phyloP scores from a whole-genome alignment of 2,888 invertebrate species.

The Tortrix viridana region DNA sequence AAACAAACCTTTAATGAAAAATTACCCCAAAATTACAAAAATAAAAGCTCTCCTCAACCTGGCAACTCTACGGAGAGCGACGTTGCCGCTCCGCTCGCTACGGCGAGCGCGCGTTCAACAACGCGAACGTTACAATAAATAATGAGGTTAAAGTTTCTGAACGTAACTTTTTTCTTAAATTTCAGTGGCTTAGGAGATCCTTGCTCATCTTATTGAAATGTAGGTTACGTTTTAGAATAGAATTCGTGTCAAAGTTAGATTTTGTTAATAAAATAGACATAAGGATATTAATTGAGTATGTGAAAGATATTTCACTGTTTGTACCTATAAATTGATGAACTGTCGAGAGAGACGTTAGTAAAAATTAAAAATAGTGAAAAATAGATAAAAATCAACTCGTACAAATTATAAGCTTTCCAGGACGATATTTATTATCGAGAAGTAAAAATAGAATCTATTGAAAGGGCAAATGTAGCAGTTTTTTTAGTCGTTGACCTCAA shows the following conservation, averaged over 20 bases:
- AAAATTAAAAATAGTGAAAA: too few species aligned
- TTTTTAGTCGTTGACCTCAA: too few species aligned
- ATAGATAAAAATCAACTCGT: too few species aligned
- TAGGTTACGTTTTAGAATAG: neutral
- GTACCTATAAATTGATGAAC: too few species aligned
- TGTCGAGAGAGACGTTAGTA: too few species aligned
- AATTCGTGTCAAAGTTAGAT: neutral
- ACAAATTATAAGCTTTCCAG: too few species aligned
- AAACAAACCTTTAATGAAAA: constrained; percentile 17
- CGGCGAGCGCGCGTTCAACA: constrained; percentile 50
- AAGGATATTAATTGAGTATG: too few species aligned
- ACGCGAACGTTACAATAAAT: constrained; percentile 62
- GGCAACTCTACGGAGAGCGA: constrained; percentile 64
- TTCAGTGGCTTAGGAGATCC: constrained; percentile 46
- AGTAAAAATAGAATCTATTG: too few species aligned
- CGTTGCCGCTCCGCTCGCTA: constrained; percentile 72
- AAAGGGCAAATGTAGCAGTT: too few species aligned
- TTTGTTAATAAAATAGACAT: neutral
- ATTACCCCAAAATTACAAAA: constrained; percentile 51
- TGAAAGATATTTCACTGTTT: too few species aligned
- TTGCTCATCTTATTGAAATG: constrained; percentile 15
- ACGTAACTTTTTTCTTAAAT: constrained; percentile 68
- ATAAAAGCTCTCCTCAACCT: constrained; percentile 58
- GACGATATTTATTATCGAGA: too few species aligned
- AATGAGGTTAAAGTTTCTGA: constrained; percentile 83